Base-by-base conservation (phyloP, 2,797 vertebrate species). In the Lithobates pipiens region DNA sequence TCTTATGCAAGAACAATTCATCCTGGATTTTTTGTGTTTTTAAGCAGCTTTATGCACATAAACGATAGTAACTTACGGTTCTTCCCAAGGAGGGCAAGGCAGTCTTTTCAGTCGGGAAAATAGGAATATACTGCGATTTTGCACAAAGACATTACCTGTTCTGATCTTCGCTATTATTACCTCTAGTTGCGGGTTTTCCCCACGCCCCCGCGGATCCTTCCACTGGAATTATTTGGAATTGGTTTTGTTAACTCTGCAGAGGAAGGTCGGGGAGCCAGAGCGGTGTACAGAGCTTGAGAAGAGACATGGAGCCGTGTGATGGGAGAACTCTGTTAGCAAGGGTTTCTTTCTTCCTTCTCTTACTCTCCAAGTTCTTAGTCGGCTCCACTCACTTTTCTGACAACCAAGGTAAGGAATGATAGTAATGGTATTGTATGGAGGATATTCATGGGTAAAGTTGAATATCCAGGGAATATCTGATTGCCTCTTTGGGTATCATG, bases 261-360 rank as follows among this genome's bases (percentile, higher is more conserved):
- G 44, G 44, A 46, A 44, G 13, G 67, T 23, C 50, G 67, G 71
- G 50, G 76, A 75, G 42, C 76, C 83, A 81, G 77, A 79, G 76
- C 46, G 25, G 44, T 67, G n/a, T 80, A 54, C 23, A 39, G 70
- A 57, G 81, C 46, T 75, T 83, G 46, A 42, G 23, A 46, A 42
- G 50, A 83, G 76, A 42, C 86, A 87, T 87, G 86, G 86, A 71
- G 80, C 39, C 73, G 10, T 83, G 76, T 68, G 44, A 84, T 74
- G 71, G 46, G 63, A 80, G 71, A 25, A 42, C 86, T 87, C 42
- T 63, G 42, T 54, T 84, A n/a, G 29, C 63, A 63, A 77, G 76
- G 44, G 39, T 76, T 70, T 72, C 25, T 70, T 61, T 87, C 8
- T 42, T 87, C 44, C 46, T 87, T 46, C 46, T 34, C 5, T n/a